A percentile compares a stretch with the other conserved stretches of the same genome.
phyloP scores from a whole-genome alignment of 2,797 vertebrate genomes.

The Aldrovandia affinis region DNA sequence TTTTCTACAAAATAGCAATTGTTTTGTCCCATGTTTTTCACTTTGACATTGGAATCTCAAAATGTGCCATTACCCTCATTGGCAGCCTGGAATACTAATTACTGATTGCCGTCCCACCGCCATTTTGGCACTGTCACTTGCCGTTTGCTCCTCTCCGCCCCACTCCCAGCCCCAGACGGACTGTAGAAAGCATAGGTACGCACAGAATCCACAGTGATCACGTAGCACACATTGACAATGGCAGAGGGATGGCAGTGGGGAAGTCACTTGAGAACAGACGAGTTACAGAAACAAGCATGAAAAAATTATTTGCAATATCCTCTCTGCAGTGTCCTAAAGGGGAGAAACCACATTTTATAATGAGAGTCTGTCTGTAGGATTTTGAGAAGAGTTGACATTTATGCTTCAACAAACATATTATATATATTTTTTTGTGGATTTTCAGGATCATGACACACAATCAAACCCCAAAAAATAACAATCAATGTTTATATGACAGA shows the following conservation, averaged over 20 bases:
- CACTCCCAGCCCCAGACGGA: background rate
- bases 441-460: background rate
- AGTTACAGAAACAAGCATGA: too few species aligned
- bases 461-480: background rate
- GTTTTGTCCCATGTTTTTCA: background rate
- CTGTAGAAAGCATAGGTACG: background rate
- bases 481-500: background rate
- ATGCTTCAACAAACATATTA: background rate
- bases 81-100: background rate
- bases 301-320: too few species aligned
- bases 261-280: too few species aligned
- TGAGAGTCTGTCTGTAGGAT: too few species aligned
- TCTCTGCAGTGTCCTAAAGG: too few species aligned
- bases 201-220: background rate
- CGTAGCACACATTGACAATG: background rate
- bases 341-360: background rate
- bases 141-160: background rate
- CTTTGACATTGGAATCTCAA: background rate
- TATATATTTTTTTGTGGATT: background rate
- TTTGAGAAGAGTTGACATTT: background rate
- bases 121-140: background rate
- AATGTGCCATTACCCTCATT: conserved; percentile 10
- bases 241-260: background rate
- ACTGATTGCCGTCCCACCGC: background rate
- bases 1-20: background rate